These are phyloP conservation scores for Panthera uncia DNA, from an alignment of 2,113 vertebrate genomes.

Conservation along the genomic window DNA sequence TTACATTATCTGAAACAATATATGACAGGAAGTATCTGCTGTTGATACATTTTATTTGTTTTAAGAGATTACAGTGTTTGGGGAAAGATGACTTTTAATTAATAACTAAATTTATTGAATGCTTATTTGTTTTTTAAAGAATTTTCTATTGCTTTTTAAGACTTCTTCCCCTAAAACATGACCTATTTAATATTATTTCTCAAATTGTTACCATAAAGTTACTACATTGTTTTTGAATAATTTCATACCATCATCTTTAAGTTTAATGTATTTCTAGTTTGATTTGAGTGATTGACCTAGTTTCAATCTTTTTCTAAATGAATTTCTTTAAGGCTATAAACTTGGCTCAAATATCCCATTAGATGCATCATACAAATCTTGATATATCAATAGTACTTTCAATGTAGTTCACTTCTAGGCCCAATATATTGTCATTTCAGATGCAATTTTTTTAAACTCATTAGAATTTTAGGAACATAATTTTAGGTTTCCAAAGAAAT, in stretches of 20 bases:
- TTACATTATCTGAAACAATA: background rate
- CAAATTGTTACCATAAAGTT: background rate
- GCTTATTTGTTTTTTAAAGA: background rate
- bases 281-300: background rate
- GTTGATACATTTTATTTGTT: background rate
- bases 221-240: background rate
- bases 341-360: background rate
- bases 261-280: background rate
- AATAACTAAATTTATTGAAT: background rate
- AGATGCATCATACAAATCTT: background rate
- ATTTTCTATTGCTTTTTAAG: background rate
- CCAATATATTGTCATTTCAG: background rate
- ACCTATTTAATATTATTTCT: background rate
- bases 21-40: background rate
- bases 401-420: background rate
- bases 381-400: background rate
- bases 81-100: background rate
- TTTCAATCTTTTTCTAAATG: background rate
- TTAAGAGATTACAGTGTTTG: background rate
- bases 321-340: background rate
- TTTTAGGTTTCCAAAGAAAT: background rate
- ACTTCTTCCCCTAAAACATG: background rate
- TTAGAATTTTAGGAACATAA: background rate
- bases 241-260: background rate
- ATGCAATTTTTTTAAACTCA: background rate